Conservation (phyloP, 1,140 invertebrate genomes). For the Scylla paramamosain region DNA sequence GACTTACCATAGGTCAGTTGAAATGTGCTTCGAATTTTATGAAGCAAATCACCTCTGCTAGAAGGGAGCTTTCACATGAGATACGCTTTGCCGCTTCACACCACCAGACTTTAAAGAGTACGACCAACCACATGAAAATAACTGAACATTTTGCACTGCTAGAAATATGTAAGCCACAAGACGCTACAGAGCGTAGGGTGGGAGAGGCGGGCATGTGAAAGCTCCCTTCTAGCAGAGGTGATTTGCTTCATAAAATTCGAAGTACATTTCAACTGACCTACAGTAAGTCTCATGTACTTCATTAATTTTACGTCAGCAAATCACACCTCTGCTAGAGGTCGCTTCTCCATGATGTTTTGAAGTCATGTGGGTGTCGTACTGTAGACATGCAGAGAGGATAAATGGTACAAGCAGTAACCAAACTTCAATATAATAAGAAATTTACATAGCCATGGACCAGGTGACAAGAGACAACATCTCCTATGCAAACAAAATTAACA, state of each 20-base stretch:
- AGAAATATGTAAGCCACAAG: not conserved
- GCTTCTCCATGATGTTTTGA: no score
- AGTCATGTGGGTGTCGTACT: no score
- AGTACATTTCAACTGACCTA: no score
- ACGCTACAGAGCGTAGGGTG: not conserved
- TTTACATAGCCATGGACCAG: no score
- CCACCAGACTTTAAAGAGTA: slow-evolving; percentile 56
- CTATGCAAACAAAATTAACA: not conserved
- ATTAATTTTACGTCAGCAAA: not conserved
- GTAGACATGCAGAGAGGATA: no score
- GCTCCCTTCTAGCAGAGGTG: not conserved
- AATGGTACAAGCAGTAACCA: no score
- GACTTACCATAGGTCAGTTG: not conserved
- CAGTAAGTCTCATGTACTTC: no score
- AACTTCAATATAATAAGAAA: no score
- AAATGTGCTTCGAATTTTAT: slow-evolving; percentile 3
- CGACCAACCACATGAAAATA: slow-evolving; percentile 38
- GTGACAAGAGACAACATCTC: no score
- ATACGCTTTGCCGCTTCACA: not conserved
- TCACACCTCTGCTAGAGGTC: not conserved
- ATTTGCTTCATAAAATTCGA: slow-evolving; percentile 14
- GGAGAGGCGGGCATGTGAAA: slow-evolving; percentile 49
- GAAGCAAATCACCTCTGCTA: slow-evolving; percentile 40
- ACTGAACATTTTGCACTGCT: not conserved
- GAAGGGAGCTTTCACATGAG: slow-evolving; percentile 55